These are phyloP conservation scores for Drosophila repletoides DNA, from an alignment of 1,140 invertebrate genomes.

Conservation along the genomic window DNA sequence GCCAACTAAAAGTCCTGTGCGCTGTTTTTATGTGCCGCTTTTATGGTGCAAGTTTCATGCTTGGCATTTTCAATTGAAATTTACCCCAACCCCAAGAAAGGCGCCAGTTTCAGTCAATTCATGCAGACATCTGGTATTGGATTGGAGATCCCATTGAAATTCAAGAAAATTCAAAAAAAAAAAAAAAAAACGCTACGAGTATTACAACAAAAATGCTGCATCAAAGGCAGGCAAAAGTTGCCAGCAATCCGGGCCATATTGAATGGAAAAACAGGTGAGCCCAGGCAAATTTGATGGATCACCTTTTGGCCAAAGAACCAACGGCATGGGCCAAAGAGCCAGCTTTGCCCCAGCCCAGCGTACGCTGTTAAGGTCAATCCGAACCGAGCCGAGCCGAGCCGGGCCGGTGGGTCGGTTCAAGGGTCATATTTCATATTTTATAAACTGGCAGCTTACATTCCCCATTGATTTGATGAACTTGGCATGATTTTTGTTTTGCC, in stretches of 20 bases:
- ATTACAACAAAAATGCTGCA: slow-evolving; percentile 21
- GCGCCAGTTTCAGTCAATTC: slow-evolving; percentile 16
- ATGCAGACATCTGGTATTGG: slow-evolving; percentile 31
- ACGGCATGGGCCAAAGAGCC: too few species aligned
- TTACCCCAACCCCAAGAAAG: neutral
- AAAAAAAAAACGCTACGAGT: neutral
- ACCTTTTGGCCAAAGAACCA: slow-evolving; percentile 35
- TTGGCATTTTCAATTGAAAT: slow-evolving; percentile 40
- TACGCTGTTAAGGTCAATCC: slow-evolving; percentile 5
- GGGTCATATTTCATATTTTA: slow-evolving; percentile 69
- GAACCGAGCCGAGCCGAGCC: neutral
- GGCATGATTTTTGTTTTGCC: slow-evolving; percentile 78
- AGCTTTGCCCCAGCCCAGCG: neutral
- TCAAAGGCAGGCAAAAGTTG: slow-evolving; percentile 30
- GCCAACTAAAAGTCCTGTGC: slow-evolving; percentile 32
- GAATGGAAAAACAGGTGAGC: slow-evolving; percentile 62
- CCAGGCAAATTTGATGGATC: slow-evolving; percentile 67
- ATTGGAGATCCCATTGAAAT: slow-evolving; percentile 29
- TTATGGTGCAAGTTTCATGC: slow-evolving; percentile 54
- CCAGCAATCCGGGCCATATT: slow-evolving; percentile 42
- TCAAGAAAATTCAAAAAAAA: slow-evolving; percentile 12
- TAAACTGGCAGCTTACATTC: slow-evolving; percentile 71
- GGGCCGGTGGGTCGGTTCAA: neutral
- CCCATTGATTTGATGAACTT: slow-evolving; percentile 64
- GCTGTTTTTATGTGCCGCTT: slow-evolving; percentile 62